Percentiles rank a stretch among this genome's conserved stretches.
These are phyloP conservation scores for Erpobdella octoculata DNA, from an alignment of 2,888 invertebrate genomes.

Conservation along the genomic window DNA sequence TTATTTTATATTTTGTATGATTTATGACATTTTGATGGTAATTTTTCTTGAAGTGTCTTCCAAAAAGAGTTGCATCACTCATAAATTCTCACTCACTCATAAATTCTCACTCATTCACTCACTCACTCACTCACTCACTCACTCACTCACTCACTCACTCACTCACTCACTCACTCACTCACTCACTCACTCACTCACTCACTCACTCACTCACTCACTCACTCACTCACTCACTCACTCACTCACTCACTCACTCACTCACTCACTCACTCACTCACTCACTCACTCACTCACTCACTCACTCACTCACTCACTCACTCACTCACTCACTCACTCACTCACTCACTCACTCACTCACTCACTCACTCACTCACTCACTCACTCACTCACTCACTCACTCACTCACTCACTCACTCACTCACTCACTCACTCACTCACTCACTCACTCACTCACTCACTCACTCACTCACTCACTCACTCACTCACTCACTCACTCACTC, in stretches of 20 bases:
- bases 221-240: background rate
- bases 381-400: too few species aligned
- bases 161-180: background rate
- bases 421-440: background rate
- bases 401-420: background rate
- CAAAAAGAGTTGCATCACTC: too few species aligned
- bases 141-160: background rate
- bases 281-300: background rate
- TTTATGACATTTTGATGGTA: too few species aligned
- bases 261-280: background rate
- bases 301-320: background rate
- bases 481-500: slow-evolving; percentile 1
- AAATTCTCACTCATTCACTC: background rate
- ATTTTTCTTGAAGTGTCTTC: too few species aligned
- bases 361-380: too few species aligned
- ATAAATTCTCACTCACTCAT: too few species aligned
- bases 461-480: slow-evolving; percentile 1
- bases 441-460: background rate
- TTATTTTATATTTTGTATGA: too few species aligned
- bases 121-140: background rate
- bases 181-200: background rate
- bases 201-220: background rate
- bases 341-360: too few species aligned
- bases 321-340: too few species aligned
- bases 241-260: background rate